phyloP scores from a whole-genome alignment of 2,797 vertebrate species.

The Myotis daubentonii region DNA sequence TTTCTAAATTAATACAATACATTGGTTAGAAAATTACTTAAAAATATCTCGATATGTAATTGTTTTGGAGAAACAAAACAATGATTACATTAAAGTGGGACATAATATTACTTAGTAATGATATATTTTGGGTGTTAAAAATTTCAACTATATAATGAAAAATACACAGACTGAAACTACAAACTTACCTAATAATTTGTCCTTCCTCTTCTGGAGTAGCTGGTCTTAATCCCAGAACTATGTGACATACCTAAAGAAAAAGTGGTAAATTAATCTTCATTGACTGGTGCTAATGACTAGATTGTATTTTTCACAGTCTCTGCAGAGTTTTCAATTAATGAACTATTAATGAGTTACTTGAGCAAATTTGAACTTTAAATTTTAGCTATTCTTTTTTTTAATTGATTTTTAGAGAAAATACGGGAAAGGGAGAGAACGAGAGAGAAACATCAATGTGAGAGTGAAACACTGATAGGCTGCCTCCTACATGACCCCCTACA shows the following conservation, averaged over 20 bases:
- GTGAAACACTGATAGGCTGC: background rate
- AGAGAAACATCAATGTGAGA: background rate
- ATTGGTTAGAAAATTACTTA: slow-evolving; percentile 43
- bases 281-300: background rate
- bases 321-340: background rate
- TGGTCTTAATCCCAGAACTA: slow-evolving; percentile 96
- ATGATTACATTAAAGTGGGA: slow-evolving; percentile 39
- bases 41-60: slow-evolving; percentile 31
- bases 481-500: background rate
- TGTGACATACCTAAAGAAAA: slow-evolving; percentile 94
- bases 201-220: slow-evolving; percentile 98
- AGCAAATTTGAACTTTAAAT: slow-evolving; percentile 45
- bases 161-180: background rate
- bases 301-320: background rate
- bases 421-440: background rate
- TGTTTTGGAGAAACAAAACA: background rate
- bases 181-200: slow-evolving; percentile 94
- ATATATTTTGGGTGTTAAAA: slow-evolving; percentile 26
- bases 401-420: background rate
- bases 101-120: slow-evolving; percentile 1
- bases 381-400: background rate
- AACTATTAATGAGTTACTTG: background rate
- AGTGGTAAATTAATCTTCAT: slow-evolving; percentile 22
- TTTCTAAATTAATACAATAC: slow-evolving; percentile 47
- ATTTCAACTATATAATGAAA: slow-evolving; percentile 48